Conservation (phyloP, 1,140 invertebrate species). For the Drosophila varians region DNA sequence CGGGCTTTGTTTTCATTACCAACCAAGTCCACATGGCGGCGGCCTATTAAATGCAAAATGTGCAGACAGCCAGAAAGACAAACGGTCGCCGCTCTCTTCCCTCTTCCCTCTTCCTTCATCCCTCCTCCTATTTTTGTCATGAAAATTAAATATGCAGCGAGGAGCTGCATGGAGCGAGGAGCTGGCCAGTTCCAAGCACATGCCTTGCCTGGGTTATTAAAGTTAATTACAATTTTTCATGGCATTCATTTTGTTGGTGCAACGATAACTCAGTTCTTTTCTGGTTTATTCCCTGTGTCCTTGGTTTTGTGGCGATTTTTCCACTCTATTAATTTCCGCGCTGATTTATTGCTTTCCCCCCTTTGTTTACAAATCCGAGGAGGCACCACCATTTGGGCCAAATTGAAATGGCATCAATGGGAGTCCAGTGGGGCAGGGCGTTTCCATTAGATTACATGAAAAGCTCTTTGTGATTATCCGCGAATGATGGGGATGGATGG, state of each 20-base stretch:
- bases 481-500: conserved; percentile 38
- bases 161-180: conserved; percentile 30
- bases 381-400: conserved; percentile 37
- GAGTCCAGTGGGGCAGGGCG: conserved; percentile 15
- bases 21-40: conserved; percentile 70
- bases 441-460: conserved; percentile 56
- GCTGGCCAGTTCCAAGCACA: conserved; percentile 26
- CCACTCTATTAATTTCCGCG: conserved; percentile 76
- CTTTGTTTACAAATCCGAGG: conserved; percentile 57
- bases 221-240: conserved; percentile 80
- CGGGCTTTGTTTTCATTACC: conserved; percentile 78
- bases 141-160: conserved; percentile 74
- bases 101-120: too few species aligned
- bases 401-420: conserved; percentile 46
- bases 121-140: conserved; percentile 41
- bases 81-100: conserved; percentile 31
- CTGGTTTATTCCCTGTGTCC: conserved; percentile 53
- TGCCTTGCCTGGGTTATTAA: conserved; percentile 74
- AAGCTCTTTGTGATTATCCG: conserved; percentile 50
- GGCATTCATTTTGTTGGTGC: conserved; percentile 54
- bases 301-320: conserved; percentile 70
- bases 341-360: conserved; percentile 63
- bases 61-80: conserved; percentile 76
- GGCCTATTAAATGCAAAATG: conserved; percentile 80
- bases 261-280: conserved; percentile 27